Evolutionary conservation across 2,797 vertebrate genomes (phyloP).

Genomic region (Eulemur rubriventer): DNA sequence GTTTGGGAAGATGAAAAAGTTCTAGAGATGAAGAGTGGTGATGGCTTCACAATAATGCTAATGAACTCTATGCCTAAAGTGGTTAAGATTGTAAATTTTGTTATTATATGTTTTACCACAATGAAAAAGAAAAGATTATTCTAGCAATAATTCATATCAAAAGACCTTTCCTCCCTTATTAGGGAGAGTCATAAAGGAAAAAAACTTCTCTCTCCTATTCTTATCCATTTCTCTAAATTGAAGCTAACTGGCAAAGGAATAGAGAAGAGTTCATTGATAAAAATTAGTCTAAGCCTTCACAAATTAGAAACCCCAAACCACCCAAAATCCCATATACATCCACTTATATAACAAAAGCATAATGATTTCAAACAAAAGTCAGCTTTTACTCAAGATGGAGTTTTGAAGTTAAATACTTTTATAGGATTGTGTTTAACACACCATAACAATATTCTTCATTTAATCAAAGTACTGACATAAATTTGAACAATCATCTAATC

Average conservation of each 20-base stretch:
- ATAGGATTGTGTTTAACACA: not conserved
- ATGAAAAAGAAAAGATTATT: not conserved
- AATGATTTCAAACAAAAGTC: conserved; percentile 36
- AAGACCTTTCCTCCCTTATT: not conserved
- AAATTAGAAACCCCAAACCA: conserved; percentile 24
- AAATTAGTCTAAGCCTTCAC: not conserved
- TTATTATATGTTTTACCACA: not conserved
- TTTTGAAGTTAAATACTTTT: not conserved
- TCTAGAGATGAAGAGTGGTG: not conserved
- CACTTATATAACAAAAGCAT: conserved; percentile 1
- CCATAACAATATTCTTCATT: conserved; percentile 31
- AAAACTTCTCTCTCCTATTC: not conserved
- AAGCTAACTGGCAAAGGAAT: not conserved
- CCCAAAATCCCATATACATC: not conserved
- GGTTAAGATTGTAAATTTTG: not conserved
- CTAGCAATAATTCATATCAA: not conserved
- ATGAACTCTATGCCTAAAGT: not conserved
- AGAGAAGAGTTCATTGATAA: not conserved
- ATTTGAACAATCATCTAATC: conserved; percentile 36
- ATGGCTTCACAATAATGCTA: not conserved
- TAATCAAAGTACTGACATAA: conserved; percentile 15
- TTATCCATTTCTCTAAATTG: not conserved
- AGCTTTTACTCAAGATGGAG: not conserved
- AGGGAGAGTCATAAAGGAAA: not conserved
- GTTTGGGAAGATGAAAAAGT: not conserved